phyloP scores from a whole-genome alignment of 2,113 vertebrate genomes.

The Mystacornis crossleyi region DNA sequence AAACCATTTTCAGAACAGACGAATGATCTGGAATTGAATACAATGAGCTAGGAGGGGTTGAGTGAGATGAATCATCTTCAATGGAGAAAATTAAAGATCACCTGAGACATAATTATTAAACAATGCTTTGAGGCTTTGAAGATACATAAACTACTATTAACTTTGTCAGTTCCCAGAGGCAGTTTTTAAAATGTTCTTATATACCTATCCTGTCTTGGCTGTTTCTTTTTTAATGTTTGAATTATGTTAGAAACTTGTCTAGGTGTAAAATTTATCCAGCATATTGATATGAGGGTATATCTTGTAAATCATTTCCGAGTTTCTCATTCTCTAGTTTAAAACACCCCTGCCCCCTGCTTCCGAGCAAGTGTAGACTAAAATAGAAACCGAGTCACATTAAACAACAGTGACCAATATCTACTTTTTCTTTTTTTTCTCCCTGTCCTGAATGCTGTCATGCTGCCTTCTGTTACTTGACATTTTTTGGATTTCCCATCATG shows the following conservation, averaged over 20 bases:
- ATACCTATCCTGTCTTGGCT: neutral
- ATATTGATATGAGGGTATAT: neutral
- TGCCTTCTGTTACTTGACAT: constrained; percentile 24
- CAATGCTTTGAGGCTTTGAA: neutral
- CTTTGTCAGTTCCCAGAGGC: neutral
- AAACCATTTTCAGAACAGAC: neutral
- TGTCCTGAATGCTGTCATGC: neutral
- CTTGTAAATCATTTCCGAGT: neutral
- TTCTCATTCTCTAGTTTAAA: neutral
- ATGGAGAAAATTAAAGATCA: neutral
- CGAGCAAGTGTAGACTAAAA: neutral
- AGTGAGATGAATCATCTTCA: neutral
- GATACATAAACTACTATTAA: neutral
- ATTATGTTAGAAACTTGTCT: neutral
- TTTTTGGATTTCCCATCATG: neutral
- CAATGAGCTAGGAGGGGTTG: neutral
- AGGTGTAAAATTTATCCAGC: neutral
- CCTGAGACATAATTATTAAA: constrained; percentile 12
- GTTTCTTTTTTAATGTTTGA: neutral
- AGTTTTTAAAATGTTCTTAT: neutral
- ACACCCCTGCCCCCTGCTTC: neutral
- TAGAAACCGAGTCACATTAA: neutral
- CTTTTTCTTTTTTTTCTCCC: too few relatives aligned
- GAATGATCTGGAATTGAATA: neutral
- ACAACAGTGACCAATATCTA: neutral